These are phyloP conservation scores for Percopsis transmontana DNA, from an alignment of 2,113 vertebrate genomes.

Conservation along the genomic window DNA sequence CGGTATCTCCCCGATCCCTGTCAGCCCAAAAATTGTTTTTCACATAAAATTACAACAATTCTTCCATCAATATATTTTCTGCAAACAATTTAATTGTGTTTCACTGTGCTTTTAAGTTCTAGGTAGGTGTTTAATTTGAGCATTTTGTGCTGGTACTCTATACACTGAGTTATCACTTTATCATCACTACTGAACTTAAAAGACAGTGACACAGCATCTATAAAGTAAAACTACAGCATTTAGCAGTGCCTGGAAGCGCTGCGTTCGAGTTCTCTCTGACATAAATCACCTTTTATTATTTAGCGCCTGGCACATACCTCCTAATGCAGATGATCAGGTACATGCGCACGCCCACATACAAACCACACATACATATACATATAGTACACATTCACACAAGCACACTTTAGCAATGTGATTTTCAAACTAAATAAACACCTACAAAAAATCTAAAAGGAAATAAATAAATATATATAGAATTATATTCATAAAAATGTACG, in stretches of 20 bases:
- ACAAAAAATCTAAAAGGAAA: too few relatives aligned
- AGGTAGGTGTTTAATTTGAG: too few relatives aligned
- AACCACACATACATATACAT: background rate
- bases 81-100: too few relatives aligned
- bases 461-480: background rate
- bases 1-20: too few relatives aligned
- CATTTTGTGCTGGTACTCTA: too few relatives aligned
- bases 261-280: background rate
- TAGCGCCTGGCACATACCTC: conserved; percentile 7
- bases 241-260: background rate
- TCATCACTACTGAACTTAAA: too few relatives aligned
- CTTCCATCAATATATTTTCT: too few relatives aligned
- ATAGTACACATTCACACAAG: background rate
- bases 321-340: background rate
- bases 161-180: too few relatives aligned
- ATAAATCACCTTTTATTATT: conserved; percentile 12
- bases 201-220: background rate
- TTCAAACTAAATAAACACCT: background rate
- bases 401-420: background rate
- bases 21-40: too few relatives aligned
- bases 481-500: conserved; percentile 10
- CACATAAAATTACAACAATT: too few relatives aligned
- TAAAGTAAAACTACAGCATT: conserved; percentile 29
- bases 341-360: too few relatives aligned
- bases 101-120: too few relatives aligned